Evolutionary conservation across 2,888 invertebrate genomes (phyloP).

Genomic region (Torymus texanus): DNA sequence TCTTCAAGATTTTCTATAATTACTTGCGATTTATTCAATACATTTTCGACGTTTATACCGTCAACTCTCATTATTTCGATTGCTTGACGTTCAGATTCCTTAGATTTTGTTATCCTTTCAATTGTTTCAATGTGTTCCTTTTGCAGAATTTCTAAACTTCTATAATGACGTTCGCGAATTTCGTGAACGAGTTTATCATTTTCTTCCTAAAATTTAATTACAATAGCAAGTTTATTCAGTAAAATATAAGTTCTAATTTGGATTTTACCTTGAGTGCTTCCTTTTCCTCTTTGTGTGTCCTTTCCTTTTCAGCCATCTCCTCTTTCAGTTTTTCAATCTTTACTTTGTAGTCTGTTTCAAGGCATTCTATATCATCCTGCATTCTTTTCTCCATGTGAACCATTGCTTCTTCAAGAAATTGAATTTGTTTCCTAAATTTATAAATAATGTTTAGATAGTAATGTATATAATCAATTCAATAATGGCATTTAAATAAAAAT

Average conservation of each 20-base stretch:
- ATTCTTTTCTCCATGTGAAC: constrained; percentile 66
- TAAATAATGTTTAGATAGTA: no score
- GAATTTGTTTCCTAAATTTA: constrained; percentile 65
- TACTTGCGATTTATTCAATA: constrained; percentile 65
- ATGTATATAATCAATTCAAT: not conserved
- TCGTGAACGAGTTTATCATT: constrained; percentile 63
- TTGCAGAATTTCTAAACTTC: constrained; percentile 65
- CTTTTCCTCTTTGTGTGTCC: constrained; percentile 64
- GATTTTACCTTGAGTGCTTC: constrained; percentile 64
- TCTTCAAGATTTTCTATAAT: constrained; percentile 64
- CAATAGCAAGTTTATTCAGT: no score
- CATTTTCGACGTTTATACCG: constrained; percentile 65
- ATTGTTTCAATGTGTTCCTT: constrained; percentile 68
- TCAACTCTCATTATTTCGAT: constrained; percentile 64
- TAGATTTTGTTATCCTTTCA: constrained; percentile 67
- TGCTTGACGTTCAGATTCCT: constrained; percentile 66
- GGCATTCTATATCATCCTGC: constrained; percentile 64
- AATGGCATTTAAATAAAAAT: constrained; percentile 18
- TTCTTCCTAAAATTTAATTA: constrained; percentile 60
- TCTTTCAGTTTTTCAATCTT: constrained; percentile 67
- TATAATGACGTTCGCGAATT: constrained; percentile 64
- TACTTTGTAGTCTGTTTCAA: constrained; percentile 65
- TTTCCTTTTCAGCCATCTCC: constrained; percentile 64
- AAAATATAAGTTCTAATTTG: not conserved
- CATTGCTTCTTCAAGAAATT: constrained; percentile 64